Conservation (phyloP, 2,797 vertebrate species). For the Streptopelia turtur region DNA sequence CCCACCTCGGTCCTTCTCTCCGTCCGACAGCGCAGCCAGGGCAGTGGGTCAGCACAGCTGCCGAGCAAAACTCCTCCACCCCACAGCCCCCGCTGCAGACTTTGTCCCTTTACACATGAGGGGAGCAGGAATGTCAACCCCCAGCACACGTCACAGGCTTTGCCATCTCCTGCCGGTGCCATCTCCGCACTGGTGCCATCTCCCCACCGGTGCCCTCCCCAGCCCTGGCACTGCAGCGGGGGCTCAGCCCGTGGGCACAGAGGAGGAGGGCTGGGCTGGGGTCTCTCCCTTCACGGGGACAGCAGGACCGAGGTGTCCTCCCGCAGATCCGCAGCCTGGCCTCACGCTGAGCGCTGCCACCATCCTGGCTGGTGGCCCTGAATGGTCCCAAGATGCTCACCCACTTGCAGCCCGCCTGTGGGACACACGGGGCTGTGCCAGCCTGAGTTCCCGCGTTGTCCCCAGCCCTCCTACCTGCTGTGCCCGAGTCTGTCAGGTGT, state of each 20-base stretch:
- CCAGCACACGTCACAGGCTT: neutral
- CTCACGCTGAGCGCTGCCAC: neutral
- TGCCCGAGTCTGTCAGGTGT: neutral
- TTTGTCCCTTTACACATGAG: conserved; percentile 66
- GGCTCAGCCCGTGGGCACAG: neutral
- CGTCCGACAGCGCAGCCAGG: neutral
- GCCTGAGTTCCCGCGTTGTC: accelerated
- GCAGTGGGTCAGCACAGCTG: neutral
- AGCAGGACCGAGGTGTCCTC: accelerated
- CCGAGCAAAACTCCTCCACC: neutral
- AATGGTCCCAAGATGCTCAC: neutral
- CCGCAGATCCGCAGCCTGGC: neutral
- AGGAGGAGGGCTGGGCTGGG: neutral
- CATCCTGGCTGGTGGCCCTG: neutral
- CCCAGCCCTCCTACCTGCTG: neutral
- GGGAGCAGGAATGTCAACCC: conserved; percentile 56
- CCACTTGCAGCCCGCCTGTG: accelerated
- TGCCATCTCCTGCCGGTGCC: no score
- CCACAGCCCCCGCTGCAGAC: neutral
- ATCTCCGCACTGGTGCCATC: neutral
- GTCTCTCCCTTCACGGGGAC: neutral
- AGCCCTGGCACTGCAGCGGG: neutral
- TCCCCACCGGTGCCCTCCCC: neutral
- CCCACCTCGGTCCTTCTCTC: neutral
- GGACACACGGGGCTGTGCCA: neutral